These are phyloP conservation scores for Etheostoma cragini DNA, from an alignment of 2,113 vertebrate genomes.

Conservation along the genomic window DNA sequence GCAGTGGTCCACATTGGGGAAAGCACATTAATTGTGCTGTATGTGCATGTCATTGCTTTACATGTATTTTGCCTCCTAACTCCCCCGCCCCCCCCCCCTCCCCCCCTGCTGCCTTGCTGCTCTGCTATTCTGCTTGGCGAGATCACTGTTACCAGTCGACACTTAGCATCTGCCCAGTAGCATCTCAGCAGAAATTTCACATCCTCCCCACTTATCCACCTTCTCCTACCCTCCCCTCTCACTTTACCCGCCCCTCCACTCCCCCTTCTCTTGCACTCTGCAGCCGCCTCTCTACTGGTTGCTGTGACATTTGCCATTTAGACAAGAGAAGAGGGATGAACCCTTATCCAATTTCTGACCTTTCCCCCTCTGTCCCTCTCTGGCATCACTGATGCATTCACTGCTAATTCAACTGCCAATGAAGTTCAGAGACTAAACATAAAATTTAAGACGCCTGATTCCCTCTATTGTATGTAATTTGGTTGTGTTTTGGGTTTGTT, in stretches of 20 bases:
- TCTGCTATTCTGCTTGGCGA: constrained; percentile 31
- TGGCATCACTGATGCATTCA: constrained; percentile 35
- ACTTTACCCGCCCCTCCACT: constrained; percentile 25
- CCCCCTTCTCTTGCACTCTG: constrained; percentile 21
- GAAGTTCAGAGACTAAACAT: constrained; percentile 6
- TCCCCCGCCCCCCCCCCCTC: constrained; percentile 17
- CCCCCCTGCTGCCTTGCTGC: constrained; percentile 24
- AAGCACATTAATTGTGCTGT: constrained; percentile 10
- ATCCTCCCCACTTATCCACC: constrained; percentile 23
- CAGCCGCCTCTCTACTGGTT: constrained; percentile 45
- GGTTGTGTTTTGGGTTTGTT: constrained; percentile 30
- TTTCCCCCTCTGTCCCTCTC: constrained; percentile 50
- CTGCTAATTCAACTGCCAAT: constrained; percentile 41
- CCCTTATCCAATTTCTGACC: constrained; percentile 78
- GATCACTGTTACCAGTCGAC: constrained; percentile 41
- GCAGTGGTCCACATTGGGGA: constrained; percentile 3
- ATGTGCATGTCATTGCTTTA: constrained; percentile 25
- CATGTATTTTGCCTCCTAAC: constrained; percentile 29
- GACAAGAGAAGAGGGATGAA: constrained; percentile 51
- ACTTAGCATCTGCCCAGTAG: constrained; percentile 57
- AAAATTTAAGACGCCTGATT: not conserved
- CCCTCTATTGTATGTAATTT: constrained; percentile 1
- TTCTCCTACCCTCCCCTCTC: constrained; percentile 6
- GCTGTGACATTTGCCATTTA: constrained; percentile 79
- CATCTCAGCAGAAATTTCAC: constrained; percentile 41